phyloP scores from a whole-genome alignment of 2,113 vertebrate genomes.

The Tetraodon nigroviridis region DNA sequence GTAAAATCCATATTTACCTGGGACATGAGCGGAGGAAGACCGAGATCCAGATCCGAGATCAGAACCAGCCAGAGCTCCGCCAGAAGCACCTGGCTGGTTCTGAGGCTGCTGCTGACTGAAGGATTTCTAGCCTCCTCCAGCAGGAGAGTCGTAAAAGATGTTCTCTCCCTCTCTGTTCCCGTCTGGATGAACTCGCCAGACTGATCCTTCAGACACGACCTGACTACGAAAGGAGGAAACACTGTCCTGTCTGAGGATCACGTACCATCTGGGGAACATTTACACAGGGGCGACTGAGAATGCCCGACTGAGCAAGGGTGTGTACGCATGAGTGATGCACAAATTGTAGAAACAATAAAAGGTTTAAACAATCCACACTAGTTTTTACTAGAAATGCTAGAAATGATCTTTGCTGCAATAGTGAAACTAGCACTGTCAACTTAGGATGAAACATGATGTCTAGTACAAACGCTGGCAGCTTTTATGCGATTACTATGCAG shows the following conservation, averaged over 20 bases:
- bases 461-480: too few relatives aligned
- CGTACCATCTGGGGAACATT: slow-evolving; percentile 63
- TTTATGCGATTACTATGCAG: too few relatives aligned
- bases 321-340: slow-evolving; percentile 6
- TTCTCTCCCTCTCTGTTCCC: slow-evolving; percentile 41
- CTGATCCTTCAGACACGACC: slow-evolving; percentile 66
- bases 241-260: slow-evolving; percentile 69
- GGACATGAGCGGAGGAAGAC: too few relatives aligned
- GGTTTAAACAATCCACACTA: too few relatives aligned
- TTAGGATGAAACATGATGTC: too few relatives aligned
- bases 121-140: too few relatives aligned
- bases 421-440: background rate
- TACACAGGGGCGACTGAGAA: slow-evolving; percentile 63
- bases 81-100: too few relatives aligned
- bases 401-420: slow-evolving; percentile 47
- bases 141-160: slow-evolving; percentile 61
- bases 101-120: too few relatives aligned
- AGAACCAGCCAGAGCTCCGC: too few relatives aligned
- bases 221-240: slow-evolving; percentile 57
- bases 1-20: too few relatives aligned
- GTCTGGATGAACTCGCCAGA: slow-evolving; percentile 63
- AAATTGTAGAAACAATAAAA: background rate
- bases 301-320: slow-evolving; percentile 17
- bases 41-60: too few relatives aligned
- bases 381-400: slow-evolving; percentile 50